These are phyloP conservation scores for Chrysaora quinquecirrha DNA, from an alignment of 30 jellyfish, hydroid and myxozoan species.

Conservation along the genomic window DNA sequence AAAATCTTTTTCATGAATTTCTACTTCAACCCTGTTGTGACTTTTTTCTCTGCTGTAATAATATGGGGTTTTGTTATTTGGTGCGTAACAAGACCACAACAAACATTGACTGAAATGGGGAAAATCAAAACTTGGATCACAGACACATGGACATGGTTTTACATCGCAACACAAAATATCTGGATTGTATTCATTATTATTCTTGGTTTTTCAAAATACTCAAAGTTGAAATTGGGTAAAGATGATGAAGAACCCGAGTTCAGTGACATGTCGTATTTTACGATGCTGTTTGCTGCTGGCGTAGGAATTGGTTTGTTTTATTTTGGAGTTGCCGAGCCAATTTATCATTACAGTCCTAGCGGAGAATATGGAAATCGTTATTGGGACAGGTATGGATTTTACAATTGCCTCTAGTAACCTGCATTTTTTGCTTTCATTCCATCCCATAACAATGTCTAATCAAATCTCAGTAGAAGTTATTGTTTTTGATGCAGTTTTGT, in stretches of 20 bases:
- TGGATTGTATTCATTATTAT: slow-evolving; percentile 77
- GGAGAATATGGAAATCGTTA: slow-evolving; percentile 69
- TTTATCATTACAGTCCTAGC: slow-evolving; percentile 62
- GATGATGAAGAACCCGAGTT: slow-evolving; percentile 93
- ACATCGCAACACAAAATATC: slow-evolving; percentile 86
- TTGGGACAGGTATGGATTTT: slow-evolving; percentile 74
- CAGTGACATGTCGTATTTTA: slow-evolving; percentile 81
- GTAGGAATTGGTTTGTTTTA: slow-evolving; percentile 91
- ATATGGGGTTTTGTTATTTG: slow-evolving; percentile 84
- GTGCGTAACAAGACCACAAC: slow-evolving; percentile 65
- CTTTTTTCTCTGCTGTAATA: slow-evolving; percentile 77
- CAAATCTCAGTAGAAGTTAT: background rate
- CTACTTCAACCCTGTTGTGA: slow-evolving; percentile 82
- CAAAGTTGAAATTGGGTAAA: slow-evolving; percentile 76
- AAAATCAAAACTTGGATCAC: slow-evolving; percentile 80
- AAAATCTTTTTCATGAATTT: slow-evolving; percentile 49
- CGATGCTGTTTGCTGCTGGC: slow-evolving; percentile 95
- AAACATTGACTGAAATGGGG: slow-evolving; percentile 44
- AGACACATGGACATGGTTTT: slow-evolving; percentile 92
- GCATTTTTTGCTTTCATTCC: background rate
- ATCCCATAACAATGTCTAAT: background rate
- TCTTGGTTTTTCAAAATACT: slow-evolving; percentile 78
- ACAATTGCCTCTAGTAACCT: background rate
- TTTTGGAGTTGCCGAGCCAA: slow-evolving; percentile 94
- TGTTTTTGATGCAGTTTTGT: background rate